A percentile compares a stretch with the other conserved stretches of the same genome.
Conservation (phyloP, 2,113 vertebrate genomes). For the Dipodomys merriami region DNA sequence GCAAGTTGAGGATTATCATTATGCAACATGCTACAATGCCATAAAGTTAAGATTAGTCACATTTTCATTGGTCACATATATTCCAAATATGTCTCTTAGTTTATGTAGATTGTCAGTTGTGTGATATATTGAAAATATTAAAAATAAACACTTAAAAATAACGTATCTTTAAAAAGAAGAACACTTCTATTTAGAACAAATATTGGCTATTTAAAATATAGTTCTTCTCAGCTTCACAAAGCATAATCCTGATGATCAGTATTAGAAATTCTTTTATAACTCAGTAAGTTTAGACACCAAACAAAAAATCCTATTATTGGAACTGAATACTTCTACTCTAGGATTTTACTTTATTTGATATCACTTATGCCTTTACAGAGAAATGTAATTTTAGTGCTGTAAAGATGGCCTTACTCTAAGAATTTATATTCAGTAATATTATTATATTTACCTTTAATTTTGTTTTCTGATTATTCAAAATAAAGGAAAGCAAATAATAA, state of each 20-base stretch:
- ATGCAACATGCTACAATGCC: background rate
- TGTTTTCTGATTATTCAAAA: slow-evolving; percentile 4
- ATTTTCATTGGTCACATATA: background rate
- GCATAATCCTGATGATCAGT: background rate
- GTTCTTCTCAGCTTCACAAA: background rate
- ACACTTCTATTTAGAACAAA: background rate
- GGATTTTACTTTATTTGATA: background rate
- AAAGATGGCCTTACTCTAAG: background rate
- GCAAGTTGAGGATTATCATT: background rate
- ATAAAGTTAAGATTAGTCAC: background rate
- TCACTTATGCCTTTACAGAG: background rate
- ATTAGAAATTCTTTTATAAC: background rate
- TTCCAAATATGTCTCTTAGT: background rate
- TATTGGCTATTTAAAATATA: background rate
- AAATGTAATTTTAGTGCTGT: background rate
- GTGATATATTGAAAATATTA: too few relatives aligned
- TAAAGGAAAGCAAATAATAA: background rate
- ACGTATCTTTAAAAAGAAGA: background rate
- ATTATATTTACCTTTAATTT: background rate
- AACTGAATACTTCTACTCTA: background rate
- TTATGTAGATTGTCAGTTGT: background rate
- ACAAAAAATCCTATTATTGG: background rate
- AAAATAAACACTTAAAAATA: background rate
- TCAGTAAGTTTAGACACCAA: background rate
- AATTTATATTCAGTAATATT: slow-evolving; percentile 25